phyloP scores from a whole-genome alignment of 2,113 vertebrate genomes.

The Dipodomys stephensi region DNA sequence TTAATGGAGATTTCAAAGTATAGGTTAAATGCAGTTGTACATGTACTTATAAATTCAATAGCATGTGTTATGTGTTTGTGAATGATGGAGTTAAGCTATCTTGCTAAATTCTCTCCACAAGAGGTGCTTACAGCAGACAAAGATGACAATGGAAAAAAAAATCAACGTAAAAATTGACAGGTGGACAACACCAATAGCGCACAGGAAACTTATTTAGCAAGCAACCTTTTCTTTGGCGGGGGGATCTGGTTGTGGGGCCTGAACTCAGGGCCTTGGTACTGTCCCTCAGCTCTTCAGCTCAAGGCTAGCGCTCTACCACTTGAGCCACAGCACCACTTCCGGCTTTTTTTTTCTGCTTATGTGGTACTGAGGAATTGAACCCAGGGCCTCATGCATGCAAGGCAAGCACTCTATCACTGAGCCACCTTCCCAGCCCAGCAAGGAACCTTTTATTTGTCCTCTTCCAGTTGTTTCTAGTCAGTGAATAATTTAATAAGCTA shows the following conservation, averaged over 20 bases:
- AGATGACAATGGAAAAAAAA: not conserved
- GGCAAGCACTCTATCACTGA: too few relatives aligned
- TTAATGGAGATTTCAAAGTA: conserved; percentile 23
- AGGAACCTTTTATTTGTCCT: not conserved
- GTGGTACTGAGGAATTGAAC: too few relatives aligned
- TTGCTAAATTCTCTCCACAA: not conserved
- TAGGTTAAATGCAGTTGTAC: not conserved
- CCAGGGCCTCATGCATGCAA: too few relatives aligned
- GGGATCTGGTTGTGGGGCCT: too few relatives aligned
- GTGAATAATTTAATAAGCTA: not conserved
- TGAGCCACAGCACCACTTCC: too few relatives aligned
- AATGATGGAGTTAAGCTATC: not conserved
- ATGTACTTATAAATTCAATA: not conserved
- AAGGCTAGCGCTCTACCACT: too few relatives aligned
- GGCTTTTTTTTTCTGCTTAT: too few relatives aligned
- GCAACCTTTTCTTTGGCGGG: not conserved
- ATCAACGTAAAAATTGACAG: not conserved
- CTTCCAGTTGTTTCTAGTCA: not conserved
- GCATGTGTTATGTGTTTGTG: not conserved
- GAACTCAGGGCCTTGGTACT: too few relatives aligned
- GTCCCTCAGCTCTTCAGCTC: too few relatives aligned
- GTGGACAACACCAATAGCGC: too few relatives aligned
- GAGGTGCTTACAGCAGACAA: not conserved
- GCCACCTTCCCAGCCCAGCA: too few relatives aligned
- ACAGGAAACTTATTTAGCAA: too few relatives aligned